A percentile compares a stretch with the other conserved stretches of the same genome.
These are phyloP conservation scores for Urocolius indicus DNA, from an alignment of 2,113 vertebrate species.

Conservation along the genomic window DNA sequence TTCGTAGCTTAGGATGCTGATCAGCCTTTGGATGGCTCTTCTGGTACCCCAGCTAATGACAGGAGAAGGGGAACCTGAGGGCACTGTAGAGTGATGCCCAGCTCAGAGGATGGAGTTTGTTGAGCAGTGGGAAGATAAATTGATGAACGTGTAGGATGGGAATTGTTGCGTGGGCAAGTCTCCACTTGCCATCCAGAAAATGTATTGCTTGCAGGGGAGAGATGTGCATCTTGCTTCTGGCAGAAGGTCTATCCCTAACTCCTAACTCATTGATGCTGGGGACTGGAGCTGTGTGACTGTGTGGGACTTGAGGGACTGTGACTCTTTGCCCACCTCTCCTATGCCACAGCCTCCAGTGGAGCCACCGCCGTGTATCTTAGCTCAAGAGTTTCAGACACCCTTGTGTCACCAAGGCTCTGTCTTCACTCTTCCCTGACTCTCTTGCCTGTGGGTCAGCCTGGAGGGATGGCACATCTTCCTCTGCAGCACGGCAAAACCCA, in stretches of 20 bases:
- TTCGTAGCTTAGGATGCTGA: not conserved
- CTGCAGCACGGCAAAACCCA: not conserved
- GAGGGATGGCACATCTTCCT: not conserved
- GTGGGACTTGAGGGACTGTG: not conserved
- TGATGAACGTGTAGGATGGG: not conserved
- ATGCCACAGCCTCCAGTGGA: not conserved
- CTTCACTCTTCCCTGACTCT: not conserved
- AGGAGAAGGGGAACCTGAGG: not conserved
- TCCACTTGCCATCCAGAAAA: not conserved
- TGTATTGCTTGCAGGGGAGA: not conserved
- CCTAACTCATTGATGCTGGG: not conserved
- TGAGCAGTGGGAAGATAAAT: not conserved
- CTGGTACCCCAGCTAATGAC: fast-evolving
- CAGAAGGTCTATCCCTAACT: not conserved
- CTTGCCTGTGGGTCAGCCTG: not conserved
- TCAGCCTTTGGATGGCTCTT: not conserved
- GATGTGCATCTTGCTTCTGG: not conserved
- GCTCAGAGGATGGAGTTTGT: not conserved
- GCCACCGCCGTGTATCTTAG: not conserved
- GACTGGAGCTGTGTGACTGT: not conserved
- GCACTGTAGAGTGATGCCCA: fast-evolving
- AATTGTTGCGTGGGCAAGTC: not conserved
- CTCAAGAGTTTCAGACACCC: not conserved
- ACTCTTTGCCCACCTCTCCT: fast-evolving
- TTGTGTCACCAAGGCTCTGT: not conserved